These are phyloP conservation scores for Dicyrtomina minuta DNA, from an alignment of 2,888 invertebrate genomes.

Conservation along the genomic window DNA sequence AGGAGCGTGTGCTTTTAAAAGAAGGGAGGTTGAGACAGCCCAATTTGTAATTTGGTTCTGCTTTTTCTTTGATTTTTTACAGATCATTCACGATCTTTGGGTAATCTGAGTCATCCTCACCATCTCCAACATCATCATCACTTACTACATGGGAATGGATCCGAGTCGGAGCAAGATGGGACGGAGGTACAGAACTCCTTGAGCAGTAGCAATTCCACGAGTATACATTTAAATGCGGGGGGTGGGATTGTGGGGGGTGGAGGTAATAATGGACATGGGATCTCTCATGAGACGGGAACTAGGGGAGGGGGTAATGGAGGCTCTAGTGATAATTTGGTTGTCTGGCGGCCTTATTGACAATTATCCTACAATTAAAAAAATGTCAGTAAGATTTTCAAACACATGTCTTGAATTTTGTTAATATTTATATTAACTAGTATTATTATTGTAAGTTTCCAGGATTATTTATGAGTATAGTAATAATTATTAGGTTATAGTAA, in stretches of 20 bases:
- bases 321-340: conserved; percentile 43
- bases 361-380: neutral
- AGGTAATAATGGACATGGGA: neutral
- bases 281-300: neutral
- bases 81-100: conserved; percentile 5
- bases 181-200: too few species aligned
- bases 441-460: too few species aligned
- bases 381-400: neutral
- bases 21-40: conserved; percentile 13
- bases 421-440: neutral
- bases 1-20: too few species aligned
- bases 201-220: neutral
- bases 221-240: too few species aligned
- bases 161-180: neutral
- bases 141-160: conserved; percentile 18
- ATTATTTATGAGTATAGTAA: too few species aligned
- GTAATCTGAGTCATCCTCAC: conserved; percentile 16
- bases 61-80: neutral
- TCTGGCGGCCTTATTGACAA: conserved; percentile 50
- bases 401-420: neutral
- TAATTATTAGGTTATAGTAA: too few species aligned
- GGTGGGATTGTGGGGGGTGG: neutral
- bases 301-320: neutral
- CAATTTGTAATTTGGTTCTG: conserved; percentile 15
- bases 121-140: conserved; percentile 12